phyloP scores from a whole-genome alignment of 2,888 invertebrate genomes.

The Andrena chrysosceles region DNA sequence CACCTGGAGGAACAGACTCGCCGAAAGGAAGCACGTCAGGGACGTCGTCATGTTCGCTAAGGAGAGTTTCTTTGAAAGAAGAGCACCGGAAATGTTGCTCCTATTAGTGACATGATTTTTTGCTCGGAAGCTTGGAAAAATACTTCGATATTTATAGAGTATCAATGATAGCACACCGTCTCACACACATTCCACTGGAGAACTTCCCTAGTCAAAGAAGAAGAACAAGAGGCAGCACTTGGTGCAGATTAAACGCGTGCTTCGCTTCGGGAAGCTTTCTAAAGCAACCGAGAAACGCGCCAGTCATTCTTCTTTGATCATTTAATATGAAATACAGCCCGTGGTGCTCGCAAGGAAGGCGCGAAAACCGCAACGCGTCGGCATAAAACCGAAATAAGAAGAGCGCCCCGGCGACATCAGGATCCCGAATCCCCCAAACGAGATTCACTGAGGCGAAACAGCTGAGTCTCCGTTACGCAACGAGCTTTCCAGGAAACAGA shows the following conservation, averaged over 20 bases:
- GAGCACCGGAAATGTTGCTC: slow-evolving; percentile 27
- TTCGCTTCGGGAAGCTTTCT: neutral
- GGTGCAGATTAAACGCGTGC: neutral
- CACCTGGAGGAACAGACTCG: slow-evolving; percentile 69
- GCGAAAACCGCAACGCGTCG: slow-evolving; percentile 24
- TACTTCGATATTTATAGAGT: slow-evolving; percentile 32
- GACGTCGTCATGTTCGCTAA: slow-evolving; percentile 66
- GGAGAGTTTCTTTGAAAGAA: slow-evolving; percentile 23
- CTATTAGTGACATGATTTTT: slow-evolving; percentile 24
- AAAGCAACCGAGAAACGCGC: slow-evolving; percentile 10
- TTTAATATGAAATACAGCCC: slow-evolving; percentile 39
- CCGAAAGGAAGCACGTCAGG: slow-evolving; percentile 55
- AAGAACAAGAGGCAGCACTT: neutral
- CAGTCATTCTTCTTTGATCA: slow-evolving; percentile 54
- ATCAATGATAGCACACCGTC: slow-evolving; percentile 1
- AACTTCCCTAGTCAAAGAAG: neutral
- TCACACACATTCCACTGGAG: neutral
- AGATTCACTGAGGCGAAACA: slow-evolving; percentile 62
- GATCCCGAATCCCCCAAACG: slow-evolving; percentile 54
- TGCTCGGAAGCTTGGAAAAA: slow-evolving; percentile 24
- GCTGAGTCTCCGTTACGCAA: slow-evolving; percentile 66
- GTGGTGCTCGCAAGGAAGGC: neutral
- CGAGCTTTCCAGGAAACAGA: slow-evolving; percentile 35
- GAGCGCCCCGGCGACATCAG: slow-evolving; percentile 17
- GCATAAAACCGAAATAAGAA: slow-evolving; percentile 45